Evolutionary conservation across 2,888 invertebrate species (phyloP), one percentile per base, ranked within the genome.

Genomic region (Heteromyza rotundicornis): DNA sequence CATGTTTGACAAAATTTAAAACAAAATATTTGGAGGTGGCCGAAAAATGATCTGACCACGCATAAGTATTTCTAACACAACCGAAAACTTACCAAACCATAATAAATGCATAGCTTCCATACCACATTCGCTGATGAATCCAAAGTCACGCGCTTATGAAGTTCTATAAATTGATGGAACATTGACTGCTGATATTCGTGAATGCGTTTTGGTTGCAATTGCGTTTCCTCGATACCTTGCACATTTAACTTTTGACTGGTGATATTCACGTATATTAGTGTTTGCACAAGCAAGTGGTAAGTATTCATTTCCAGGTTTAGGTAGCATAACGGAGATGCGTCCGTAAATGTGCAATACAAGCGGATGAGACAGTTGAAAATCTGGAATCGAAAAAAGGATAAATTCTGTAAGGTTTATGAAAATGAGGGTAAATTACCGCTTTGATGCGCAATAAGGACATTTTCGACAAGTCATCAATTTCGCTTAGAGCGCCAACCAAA

Each of bases 101-200:
- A 69, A 54, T 65, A 60, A 54, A 69, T 60, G 40, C 69, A 69
- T n/a, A 69, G 49, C 36, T 69, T 67, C 69, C 69, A 69, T 5
- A 62, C 60, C 1, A 55, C 14, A 49, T 67, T 66, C 22, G 64
- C 36, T 23, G 60, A 51, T 3, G 67, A 64, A 52, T 52, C 5
- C 2, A 69, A 17, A 19, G 49, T 40, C 20, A 55, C 60, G 16
- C 44, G 53, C 20, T 59, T 60, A 51, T 69, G 69, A 50, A 69
- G 40, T 53, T 62, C 50, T 1, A 54, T 44, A 47, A 66, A 69
- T 50, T 63, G 57, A 27, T 27, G 40, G 7, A 69, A 27, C 65
- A 69, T 64, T 2, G 64, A 44, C n/a, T 47, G 58, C 56, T 66
- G 50, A 62, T 66, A 66, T 53, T 64, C 66, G 14, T 61, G 20